Conservation (phyloP, 1,140 invertebrate species). For the Drosophila orena region DNA sequence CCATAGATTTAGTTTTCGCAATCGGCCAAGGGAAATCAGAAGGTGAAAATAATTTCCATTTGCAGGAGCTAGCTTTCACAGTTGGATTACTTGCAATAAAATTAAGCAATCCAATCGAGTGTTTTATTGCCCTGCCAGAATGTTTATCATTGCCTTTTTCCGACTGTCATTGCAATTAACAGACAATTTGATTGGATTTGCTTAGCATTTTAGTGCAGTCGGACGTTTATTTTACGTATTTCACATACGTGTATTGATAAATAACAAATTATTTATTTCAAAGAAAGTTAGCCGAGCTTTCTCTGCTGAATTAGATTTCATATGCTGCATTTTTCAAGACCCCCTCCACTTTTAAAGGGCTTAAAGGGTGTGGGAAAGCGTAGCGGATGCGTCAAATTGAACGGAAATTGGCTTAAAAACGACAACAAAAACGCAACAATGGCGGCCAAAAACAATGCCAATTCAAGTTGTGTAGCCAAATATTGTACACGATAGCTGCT, state of each 20-base stretch:
- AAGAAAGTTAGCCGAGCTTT: background rate
- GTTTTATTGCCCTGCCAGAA: conserved; percentile 18
- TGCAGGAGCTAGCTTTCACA: background rate
- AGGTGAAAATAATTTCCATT: background rate
- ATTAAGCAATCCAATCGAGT: conserved; percentile 19
- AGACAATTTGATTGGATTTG: conserved; percentile 22
- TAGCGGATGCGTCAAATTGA: conserved; percentile 81
- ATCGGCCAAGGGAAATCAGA: conserved; percentile 13
- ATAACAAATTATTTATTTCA: conserved; percentile 14
- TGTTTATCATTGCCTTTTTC: conserved; percentile 22
- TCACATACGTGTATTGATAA: conserved; percentile 5
- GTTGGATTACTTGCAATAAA: conserved; percentile 13
- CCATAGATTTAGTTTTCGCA: conserved; percentile 8
- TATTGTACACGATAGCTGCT: conserved; percentile 18
- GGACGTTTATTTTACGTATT: background rate
- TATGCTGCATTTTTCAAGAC: background rate
- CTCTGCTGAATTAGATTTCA: conserved; percentile 8
- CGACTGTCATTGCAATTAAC: conserved; percentile 16
- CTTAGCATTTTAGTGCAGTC: background rate
- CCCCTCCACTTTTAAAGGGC: conserved; percentile 37
- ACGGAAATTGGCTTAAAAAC: conserved; percentile 83
- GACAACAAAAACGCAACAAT: conserved; percentile 71
- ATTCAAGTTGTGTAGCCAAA: conserved; percentile 42
- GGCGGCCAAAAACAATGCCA: conserved; percentile 45
- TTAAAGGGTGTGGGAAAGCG: conserved; percentile 21